Evolutionary conservation across 2,797 vertebrate genomes (phyloP).

Genomic region (Merluccius polli): DNA sequence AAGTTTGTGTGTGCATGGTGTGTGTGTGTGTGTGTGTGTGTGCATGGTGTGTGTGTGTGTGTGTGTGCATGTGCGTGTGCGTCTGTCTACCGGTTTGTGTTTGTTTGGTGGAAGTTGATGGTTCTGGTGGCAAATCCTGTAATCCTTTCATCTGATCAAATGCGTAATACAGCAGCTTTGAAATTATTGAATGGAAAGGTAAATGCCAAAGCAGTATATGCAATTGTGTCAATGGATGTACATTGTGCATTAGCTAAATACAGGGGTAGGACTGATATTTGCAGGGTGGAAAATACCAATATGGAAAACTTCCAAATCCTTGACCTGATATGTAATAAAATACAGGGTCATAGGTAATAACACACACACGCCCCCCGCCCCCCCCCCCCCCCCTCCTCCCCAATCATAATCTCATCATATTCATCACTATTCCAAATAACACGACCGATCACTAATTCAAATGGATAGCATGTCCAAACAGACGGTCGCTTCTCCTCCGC

Average conservation of each 20-base stretch:
- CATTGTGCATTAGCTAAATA: not conserved
- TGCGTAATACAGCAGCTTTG: slow-evolving; percentile 68
- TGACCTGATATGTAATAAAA: not conserved
- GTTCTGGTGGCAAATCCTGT: slow-evolving; percentile 67
- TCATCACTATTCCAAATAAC: not conserved
- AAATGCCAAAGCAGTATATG: slow-evolving; percentile 40
- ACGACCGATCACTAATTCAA: not conserved
- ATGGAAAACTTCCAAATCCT: not conserved
- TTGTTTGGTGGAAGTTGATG: slow-evolving; percentile 45
- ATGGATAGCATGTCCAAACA: not conserved
- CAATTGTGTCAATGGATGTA: slow-evolving; percentile 13
- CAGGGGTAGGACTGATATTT: not conserved
- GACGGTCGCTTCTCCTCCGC: not conserved
- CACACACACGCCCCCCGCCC: too few relatives aligned
- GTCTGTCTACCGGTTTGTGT: slow-evolving; percentile 40
- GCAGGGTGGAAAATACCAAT: not conserved
- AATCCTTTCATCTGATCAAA: slow-evolving; percentile 77
- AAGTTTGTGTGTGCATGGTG: slow-evolving; percentile 9
- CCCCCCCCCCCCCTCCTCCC: not conserved
- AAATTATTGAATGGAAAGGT: slow-evolving; percentile 69
- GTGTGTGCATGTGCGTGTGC: not conserved
- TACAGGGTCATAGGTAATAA: too few relatives aligned
- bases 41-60: not conserved
- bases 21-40: slow-evolving; percentile 21
- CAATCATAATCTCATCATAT: not conserved